phyloP scores from a whole-genome alignment of 2,797 vertebrate species.

The Chaetodon trifasciatus region DNA sequence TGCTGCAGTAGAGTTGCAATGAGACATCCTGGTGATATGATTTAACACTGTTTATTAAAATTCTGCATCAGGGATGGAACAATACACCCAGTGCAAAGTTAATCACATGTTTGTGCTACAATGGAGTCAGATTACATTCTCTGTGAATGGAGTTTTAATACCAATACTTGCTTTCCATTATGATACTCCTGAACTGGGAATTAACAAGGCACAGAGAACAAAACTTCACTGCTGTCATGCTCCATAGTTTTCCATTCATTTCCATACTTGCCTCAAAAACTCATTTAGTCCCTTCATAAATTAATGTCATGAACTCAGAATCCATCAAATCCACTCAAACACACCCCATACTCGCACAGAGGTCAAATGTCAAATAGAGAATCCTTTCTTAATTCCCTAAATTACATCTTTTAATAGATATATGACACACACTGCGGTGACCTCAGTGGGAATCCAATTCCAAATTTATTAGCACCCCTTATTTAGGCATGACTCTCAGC shows the following conservation, averaged over 20 bases:
- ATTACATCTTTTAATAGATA: constrained; percentile 17
- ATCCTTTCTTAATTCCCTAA: constrained; percentile 10
- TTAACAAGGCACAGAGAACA: background rate
- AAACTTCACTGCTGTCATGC: background rate
- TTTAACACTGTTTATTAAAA: background rate
- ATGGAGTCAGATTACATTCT: background rate
- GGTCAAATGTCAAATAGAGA: background rate
- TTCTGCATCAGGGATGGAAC: background rate
- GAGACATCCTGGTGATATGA: background rate
- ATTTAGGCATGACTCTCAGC: background rate
- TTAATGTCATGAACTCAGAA: constrained; percentile 11
- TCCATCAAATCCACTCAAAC: constrained; percentile 11
- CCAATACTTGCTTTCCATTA: no score
- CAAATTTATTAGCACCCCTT: constrained; percentile 2
- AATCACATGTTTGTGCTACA: background rate
- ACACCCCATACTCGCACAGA: background rate
- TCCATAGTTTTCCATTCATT: background rate
- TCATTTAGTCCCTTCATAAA: constrained; percentile 7
- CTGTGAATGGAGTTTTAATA: background rate
- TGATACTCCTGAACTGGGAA: background rate
- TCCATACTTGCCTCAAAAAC: constrained; percentile 6
- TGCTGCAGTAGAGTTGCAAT: background rate
- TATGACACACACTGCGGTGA: background rate
- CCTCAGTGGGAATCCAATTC: constrained; percentile 5
- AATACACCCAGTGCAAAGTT: background rate